Conservation (phyloP, 1,140 invertebrate species). For the Megalonaias nervosa region DNA sequence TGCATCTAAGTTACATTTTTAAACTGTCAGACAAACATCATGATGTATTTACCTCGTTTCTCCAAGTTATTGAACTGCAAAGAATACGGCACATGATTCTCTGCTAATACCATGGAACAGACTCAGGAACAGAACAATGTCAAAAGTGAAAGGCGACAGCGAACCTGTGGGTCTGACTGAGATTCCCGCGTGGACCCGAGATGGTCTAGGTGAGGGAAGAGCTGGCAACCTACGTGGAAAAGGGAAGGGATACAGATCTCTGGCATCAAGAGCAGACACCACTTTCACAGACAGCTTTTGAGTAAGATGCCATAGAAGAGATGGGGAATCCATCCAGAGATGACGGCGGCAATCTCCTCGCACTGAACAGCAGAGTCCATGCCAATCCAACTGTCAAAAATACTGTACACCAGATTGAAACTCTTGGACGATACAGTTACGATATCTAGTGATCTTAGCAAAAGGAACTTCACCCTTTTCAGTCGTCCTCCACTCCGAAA, state of each 20-base stretch:
- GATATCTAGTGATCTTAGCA: too few species aligned
- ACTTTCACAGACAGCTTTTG: not conserved
- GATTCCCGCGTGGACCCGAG: not conserved
- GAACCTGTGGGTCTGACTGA: not conserved
- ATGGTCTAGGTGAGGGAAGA: slow-evolving; percentile 1
- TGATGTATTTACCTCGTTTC: too few species aligned
- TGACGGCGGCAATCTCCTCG: too few species aligned
- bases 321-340: too few species aligned
- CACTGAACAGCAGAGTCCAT: not conserved
- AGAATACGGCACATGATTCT: too few species aligned
- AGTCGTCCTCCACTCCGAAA: not conserved
- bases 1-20: too few species aligned
- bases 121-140: not conserved
- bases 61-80: too few species aligned
- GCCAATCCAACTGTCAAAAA: not conserved
- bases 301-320: not conserved
- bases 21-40: too few species aligned
- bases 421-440: too few species aligned
- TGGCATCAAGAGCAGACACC: slow-evolving; percentile 4
- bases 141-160: not conserved
- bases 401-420: too few species aligned
- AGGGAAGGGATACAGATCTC: not conserved
- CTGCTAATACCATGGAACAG: too few species aligned
- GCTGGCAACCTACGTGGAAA: not conserved
- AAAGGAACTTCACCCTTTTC: too few species aligned